Percentiles rank a stretch among this genome's conserved stretches.
Evolutionary conservation across 2,797 vertebrate species (phyloP).

Genomic region (Atherinosoma microstoma): DNA sequence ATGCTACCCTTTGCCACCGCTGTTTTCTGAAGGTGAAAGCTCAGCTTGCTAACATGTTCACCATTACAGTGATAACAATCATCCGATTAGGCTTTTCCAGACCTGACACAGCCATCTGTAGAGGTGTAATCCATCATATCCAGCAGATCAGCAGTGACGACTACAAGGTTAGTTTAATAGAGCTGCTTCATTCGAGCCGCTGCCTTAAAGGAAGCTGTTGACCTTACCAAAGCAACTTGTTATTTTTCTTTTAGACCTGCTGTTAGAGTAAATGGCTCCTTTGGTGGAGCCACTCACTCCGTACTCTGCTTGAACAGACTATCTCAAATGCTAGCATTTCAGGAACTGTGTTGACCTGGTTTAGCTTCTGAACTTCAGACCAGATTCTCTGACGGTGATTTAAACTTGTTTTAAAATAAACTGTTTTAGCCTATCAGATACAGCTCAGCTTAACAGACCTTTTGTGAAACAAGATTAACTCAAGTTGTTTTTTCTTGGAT

Average conservation of each 20-base stretch:
- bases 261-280: neutral
- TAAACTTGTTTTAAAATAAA: constrained; percentile 1
- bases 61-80: neutral
- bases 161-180: neutral
- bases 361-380: neutral
- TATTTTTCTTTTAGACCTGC: constrained; percentile 1
- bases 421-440: neutral
- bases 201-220: constrained; percentile 12
- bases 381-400: neutral
- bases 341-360: constrained; percentile 1
- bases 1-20: neutral
- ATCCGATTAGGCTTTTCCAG: neutral
- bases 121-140: neutral
- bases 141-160: neutral
- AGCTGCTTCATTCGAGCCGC: constrained; percentile 1
- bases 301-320: constrained; percentile 5
- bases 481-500: neutral
- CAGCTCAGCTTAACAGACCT: neutral
- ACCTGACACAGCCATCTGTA: neutral
- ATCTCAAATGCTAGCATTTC: neutral
- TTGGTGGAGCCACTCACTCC: neutral
- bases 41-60: neutral
- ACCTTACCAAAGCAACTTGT: neutral
- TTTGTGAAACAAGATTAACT: constrained; percentile 7
- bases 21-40: neutral